Base-by-base conservation (phyloP, 2,113 vertebrate genomes). In the Chamaea fasciata region DNA sequence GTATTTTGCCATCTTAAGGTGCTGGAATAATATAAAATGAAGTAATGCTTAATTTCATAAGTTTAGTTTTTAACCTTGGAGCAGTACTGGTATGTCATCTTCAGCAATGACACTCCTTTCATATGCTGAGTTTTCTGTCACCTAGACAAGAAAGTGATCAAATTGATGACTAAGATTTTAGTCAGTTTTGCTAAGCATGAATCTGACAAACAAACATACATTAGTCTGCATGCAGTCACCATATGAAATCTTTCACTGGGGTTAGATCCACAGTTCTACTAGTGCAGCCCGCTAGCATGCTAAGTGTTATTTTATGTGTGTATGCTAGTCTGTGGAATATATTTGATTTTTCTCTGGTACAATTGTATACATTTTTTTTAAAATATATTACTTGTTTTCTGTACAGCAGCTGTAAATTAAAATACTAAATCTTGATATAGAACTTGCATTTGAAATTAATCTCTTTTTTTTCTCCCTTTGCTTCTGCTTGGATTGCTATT, bases 401-500 rank as follows among this genome's bases (percentile, higher is more conserved):
- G 14, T 47, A 47, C 8, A 33, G 59, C 83, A 86, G 77, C 74
- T 90, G 41, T 62, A 64, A 92, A 80, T 74, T 83, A 52, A 33
- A 70, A 55, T 62, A 57, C 28, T 92, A 65, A 64, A 69, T 77
- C 41, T 78, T 1, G 2, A 37, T 92, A 35, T 17, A 80, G 63
- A 92, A 65, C 37, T 65, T 69, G 46, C 23, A 14, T 70, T 92
- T 92, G 31, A 83, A 85, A 92, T 67, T 6, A 47, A 41, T 77
- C 0, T 56, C 37, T 19, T 67, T 81, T 0, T 56, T 50, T 19
- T 67, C 24, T 50, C 49, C 5, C 41, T 82, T 96, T 82, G 9
- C n/a, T 78, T 76, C 57, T 84, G 33, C 49, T 96, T 94, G 89
- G 44, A 39, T 95, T 89, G 35, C 30, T 77, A 7, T 95, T 87